These are phyloP conservation scores for Bubo scandiacus DNA, from an alignment of 2,113 vertebrate species.

Conservation along the genomic window DNA sequence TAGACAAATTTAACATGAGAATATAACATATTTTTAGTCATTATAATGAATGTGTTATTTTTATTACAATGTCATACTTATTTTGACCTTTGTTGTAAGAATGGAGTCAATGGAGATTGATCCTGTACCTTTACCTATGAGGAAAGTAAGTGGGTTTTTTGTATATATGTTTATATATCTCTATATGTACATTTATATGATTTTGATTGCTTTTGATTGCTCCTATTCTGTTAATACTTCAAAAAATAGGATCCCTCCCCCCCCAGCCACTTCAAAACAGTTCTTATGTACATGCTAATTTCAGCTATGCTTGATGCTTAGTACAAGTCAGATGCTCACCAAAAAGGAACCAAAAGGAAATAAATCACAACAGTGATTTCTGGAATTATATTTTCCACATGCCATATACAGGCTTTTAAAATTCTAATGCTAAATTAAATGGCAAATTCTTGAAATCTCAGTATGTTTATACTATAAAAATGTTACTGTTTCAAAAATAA, in stretches of 20 bases:
- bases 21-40: neutral
- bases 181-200: neutral
- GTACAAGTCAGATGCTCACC: neutral
- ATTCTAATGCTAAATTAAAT: neutral
- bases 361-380: neutral
- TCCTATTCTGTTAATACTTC: neutral
- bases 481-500: neutral
- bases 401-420: neutral
- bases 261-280: neutral
- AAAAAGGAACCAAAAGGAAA: neutral
- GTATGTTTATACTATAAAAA: neutral
- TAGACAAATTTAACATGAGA: neutral
- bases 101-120: slow-evolving; percentile 67
- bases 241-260: neutral
- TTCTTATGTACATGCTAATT: neutral
- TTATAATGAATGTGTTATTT: neutral
- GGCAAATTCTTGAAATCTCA: neutral
- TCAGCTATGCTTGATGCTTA: neutral
- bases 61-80: neutral
- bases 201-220: neutral
- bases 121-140: slow-evolving; percentile 51
- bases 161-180: neutral
- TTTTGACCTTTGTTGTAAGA: slow-evolving; percentile 31
- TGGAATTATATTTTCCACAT: neutral
- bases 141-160: slow-evolving; percentile 46